A percentile compares a stretch with the other conserved stretches of the same genome.
phyloP scores from a whole-genome alignment of 2,113 vertebrate species.

The Antechinus flavipes region DNA sequence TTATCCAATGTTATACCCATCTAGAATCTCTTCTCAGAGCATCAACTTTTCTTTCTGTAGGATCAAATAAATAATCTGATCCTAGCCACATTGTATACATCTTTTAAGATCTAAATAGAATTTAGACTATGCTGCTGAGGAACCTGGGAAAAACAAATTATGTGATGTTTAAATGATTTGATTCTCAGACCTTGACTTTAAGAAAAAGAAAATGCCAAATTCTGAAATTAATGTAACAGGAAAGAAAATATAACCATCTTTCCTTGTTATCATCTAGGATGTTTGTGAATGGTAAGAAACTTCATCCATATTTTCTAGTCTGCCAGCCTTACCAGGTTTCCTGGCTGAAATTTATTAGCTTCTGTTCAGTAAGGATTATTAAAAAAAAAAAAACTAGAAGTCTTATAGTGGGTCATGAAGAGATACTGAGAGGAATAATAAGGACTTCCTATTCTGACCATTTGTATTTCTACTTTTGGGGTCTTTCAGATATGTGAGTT shows the following conservation, averaged over 20 bases:
- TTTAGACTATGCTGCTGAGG: conserved; percentile 37
- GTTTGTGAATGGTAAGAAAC: background rate
- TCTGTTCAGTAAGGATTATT: background rate
- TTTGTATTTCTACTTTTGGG: background rate
- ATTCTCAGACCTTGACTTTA: background rate
- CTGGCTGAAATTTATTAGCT: background rate
- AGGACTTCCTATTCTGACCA: background rate
- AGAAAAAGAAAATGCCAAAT: conserved; percentile 38
- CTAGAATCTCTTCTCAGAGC: background rate
- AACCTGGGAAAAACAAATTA: conserved; percentile 43
- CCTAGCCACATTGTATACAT: background rate
- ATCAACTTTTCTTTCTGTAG: background rate
- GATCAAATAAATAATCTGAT: background rate
- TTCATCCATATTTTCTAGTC: background rate
- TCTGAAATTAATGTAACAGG: conserved; percentile 55
- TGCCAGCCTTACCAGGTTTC: background rate
- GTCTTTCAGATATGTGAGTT: background rate
- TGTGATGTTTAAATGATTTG: conserved; percentile 29
- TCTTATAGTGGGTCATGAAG: background rate
- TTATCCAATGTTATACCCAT: background rate
- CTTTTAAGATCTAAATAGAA: background rate
- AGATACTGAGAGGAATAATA: background rate
- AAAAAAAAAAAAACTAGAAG: background rate
- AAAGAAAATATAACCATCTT: conserved; percentile 29
- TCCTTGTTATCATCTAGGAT: background rate